These are phyloP conservation scores for Rhipidura dahli DNA, from an alignment of 2,113 vertebrate genomes.

Conservation along the genomic window DNA sequence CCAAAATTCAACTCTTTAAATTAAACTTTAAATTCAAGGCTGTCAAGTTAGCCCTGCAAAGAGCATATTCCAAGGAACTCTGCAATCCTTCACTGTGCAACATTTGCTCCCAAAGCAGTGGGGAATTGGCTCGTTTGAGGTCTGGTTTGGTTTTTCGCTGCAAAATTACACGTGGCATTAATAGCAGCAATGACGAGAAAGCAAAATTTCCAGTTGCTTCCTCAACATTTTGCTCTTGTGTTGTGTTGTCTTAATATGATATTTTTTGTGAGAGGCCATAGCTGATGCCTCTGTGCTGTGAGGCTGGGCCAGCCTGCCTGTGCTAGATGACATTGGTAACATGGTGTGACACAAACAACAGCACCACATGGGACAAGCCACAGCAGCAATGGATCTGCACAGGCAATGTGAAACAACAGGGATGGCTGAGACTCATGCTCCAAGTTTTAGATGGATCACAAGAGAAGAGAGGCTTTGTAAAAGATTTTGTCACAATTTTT, in stretches of 20 bases:
- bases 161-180: accelerated
- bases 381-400: not conserved
- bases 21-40: not conserved
- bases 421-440: not conserved
- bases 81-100: not conserved
- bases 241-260: not conserved
- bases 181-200: not conserved
- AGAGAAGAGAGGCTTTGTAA: not conserved
- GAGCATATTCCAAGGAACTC: not conserved
- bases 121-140: not conserved
- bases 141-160: not conserved
- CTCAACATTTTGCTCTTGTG: not conserved
- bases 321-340: not conserved
- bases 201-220: not conserved
- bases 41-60: not conserved
- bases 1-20: not conserved
- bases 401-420: not conserved
- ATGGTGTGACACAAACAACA: not conserved
- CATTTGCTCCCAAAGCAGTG: not conserved
- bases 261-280: not conserved
- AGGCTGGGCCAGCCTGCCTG: not conserved
- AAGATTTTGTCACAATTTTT: not conserved
- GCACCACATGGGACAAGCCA: not conserved
- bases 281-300: not conserved
- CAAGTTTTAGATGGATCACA: not conserved